Conservation (phyloP, 1,140 invertebrate genomes). For the Aradophagus sp. region DNA sequence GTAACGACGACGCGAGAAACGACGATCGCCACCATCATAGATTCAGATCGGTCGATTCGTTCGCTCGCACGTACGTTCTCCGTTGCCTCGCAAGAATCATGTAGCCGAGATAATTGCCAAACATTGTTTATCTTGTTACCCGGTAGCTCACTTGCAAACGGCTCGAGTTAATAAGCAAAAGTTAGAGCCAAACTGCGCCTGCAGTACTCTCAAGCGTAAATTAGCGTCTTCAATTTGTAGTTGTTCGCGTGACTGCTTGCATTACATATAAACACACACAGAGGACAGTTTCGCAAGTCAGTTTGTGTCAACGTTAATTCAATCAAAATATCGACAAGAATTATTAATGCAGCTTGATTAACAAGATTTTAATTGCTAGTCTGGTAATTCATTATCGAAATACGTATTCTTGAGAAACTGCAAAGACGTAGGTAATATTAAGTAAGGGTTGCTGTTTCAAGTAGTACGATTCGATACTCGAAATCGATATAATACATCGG, state of each 20-base stretch:
- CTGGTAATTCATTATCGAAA: too few species aligned
- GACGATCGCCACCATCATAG: constrained; percentile 41
- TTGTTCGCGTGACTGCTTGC: constrained; percentile 65
- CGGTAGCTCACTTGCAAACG: constrained; percentile 68
- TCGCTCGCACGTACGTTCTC: constrained; percentile 12
- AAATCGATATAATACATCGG: too few species aligned
- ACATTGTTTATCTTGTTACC: constrained; percentile 75
- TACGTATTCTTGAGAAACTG: too few species aligned
- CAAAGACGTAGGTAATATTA: too few species aligned
- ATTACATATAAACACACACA: constrained; percentile 20
- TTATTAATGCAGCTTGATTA: too few species aligned
- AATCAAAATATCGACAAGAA: constrained; percentile 12
- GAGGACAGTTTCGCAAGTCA: background rate
- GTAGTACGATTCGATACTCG: too few species aligned
- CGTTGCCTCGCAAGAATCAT: constrained; percentile 66
- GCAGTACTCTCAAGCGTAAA: constrained; percentile 65
- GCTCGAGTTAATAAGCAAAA: constrained; percentile 72
- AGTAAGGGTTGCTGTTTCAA: too few species aligned
- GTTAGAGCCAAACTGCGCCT: constrained; percentile 48
- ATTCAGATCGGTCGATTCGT: constrained; percentile 35
- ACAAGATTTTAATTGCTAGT: too few species aligned
- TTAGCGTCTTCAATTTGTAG: constrained; percentile 74
- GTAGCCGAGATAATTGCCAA: constrained; percentile 74
- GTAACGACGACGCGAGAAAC: too few species aligned
- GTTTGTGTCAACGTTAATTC: constrained; percentile 7